A percentile compares a stretch with the other conserved stretches of the same genome.
phyloP scores from a whole-genome alignment of 1,140 invertebrate genomes.

The Samia ricini region DNA sequence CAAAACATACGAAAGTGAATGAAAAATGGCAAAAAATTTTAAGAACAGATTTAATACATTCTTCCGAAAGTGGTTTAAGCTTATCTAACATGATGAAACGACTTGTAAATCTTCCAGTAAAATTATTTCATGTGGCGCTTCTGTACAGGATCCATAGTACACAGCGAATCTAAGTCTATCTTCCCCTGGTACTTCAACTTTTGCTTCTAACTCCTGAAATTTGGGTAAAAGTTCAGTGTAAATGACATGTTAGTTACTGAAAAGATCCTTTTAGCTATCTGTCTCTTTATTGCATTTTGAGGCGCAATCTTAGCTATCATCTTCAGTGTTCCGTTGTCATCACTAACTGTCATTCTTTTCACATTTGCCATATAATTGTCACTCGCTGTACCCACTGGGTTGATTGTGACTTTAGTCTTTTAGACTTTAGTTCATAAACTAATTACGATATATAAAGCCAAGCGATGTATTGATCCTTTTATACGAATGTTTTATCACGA shows the following conservation, averaged over 20 bases:
- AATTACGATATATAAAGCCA: too few relatives aligned
- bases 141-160: conserved; percentile 64
- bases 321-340: not conserved
- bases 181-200: conserved; percentile 52
- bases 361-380: conserved; percentile 23
- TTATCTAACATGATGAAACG: conserved; percentile 70
- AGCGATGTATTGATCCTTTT: too few relatives aligned
- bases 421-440: too few relatives aligned
- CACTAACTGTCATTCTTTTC: conserved; percentile 20
- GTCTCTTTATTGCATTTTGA: conserved; percentile 5
- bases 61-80: conserved; percentile 55
- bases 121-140: conserved; percentile 64
- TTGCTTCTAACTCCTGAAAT: conserved; percentile 45
- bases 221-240: conserved; percentile 45
- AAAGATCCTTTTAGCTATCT: not conserved
- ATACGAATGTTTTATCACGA: too few relatives aligned
- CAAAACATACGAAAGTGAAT: conserved; percentile 76
- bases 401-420: conserved; percentile 19
- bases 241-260: conserved; percentile 15
- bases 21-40: conserved; percentile 76
- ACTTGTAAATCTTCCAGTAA: conserved; percentile 77
- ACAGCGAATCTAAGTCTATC: conserved; percentile 20
- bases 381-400: conserved; percentile 24
- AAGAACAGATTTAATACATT: conserved; percentile 70
- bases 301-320: conserved; percentile 15